Evolutionary conservation across 2,797 vertebrate genomes (phyloP).

Genomic region (Acrossocheilus wenchowensis): DNA sequence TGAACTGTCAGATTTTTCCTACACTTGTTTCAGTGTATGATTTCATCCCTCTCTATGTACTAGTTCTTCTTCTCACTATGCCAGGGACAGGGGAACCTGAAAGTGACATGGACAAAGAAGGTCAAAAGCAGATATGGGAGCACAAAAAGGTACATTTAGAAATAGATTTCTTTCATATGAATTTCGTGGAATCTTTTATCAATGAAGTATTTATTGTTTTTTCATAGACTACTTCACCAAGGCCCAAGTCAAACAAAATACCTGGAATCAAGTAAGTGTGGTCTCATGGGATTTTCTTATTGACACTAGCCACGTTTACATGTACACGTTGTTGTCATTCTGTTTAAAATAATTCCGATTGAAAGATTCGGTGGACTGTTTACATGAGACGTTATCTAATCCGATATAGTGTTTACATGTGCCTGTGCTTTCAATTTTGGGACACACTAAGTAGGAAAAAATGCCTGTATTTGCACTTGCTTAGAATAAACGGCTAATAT

Average conservation of each 20-base stretch:
- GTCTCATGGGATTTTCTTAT: conserved; percentile 62
- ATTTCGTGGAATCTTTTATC: neutral
- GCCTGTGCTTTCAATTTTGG: too few species aligned
- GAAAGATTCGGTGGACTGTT: too few species aligned
- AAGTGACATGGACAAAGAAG: conserved; percentile 82
- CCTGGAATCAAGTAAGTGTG: conserved; percentile 93
- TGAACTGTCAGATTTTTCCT: neutral
- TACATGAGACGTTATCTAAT: too few species aligned
- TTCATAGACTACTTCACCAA: conserved; percentile 81
- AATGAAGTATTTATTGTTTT: conserved; percentile 6
- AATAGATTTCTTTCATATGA: neutral
- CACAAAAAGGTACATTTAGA: conserved; percentile 84
- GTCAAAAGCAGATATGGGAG: conserved; percentile 87
- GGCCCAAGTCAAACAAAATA: conserved; percentile 90
- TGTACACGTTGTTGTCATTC: too few species aligned
- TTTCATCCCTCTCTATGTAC: conserved; percentile 41
- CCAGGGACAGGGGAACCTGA: conserved; percentile 85
- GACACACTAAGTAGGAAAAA: too few species aligned
- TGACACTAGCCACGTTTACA: neutral
- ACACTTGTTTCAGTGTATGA: neutral
- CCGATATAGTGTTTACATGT: too few species aligned
- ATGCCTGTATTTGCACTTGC: too few species aligned
- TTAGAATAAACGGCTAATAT: too few species aligned
- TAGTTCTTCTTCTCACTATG: conserved; percentile 88
- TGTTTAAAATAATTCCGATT: too few species aligned